phyloP scores from a whole-genome alignment of 2,888 invertebrate species.

The Mythimna pallens region DNA sequence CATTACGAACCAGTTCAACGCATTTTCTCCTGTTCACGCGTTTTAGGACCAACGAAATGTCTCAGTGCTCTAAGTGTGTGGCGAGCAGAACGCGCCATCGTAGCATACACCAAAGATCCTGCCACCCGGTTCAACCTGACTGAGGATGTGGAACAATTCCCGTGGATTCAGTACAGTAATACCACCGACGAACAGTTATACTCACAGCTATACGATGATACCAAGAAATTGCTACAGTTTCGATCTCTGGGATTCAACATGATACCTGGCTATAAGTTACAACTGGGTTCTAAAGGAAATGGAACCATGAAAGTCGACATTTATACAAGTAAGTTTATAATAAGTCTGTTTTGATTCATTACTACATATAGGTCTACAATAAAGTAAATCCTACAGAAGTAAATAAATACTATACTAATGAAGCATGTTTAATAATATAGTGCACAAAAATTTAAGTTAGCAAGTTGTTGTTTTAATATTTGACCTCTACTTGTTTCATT shows the following conservation, averaged over 20 bases:
- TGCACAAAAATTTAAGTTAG: background rate
- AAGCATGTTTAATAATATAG: background rate
- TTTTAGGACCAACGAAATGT: slow-evolving; percentile 88
- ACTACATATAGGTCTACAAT: background rate
- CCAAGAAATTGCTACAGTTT: slow-evolving; percentile 87
- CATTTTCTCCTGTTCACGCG: slow-evolving; percentile 74
- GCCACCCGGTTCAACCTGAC: slow-evolving; percentile 67
- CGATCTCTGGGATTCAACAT: slow-evolving; percentile 87
- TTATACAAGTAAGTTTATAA: slow-evolving; percentile 81
- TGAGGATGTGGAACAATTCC: slow-evolving; percentile 80
- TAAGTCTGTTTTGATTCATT: background rate
- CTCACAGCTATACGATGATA: slow-evolving; percentile 85
- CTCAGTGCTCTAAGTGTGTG: slow-evolving; percentile 90
- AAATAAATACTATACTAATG: background rate
- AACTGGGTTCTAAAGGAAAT: slow-evolving; percentile 88
- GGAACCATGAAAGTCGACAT: slow-evolving; percentile 88
- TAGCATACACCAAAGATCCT: slow-evolving; percentile 61
- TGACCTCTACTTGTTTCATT: background rate
- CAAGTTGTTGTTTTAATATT: background rate
- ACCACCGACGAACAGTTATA: slow-evolving; percentile 87
- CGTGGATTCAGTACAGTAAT: slow-evolving; percentile 83
- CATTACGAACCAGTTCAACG: slow-evolving; percentile 65
- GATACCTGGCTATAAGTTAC: slow-evolving; percentile 87
- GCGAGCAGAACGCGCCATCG: slow-evolving; percentile 83
- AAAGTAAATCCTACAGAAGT: background rate